Conservation (phyloP, 2,797 vertebrate genomes). For the Xenentodon cancila region DNA sequence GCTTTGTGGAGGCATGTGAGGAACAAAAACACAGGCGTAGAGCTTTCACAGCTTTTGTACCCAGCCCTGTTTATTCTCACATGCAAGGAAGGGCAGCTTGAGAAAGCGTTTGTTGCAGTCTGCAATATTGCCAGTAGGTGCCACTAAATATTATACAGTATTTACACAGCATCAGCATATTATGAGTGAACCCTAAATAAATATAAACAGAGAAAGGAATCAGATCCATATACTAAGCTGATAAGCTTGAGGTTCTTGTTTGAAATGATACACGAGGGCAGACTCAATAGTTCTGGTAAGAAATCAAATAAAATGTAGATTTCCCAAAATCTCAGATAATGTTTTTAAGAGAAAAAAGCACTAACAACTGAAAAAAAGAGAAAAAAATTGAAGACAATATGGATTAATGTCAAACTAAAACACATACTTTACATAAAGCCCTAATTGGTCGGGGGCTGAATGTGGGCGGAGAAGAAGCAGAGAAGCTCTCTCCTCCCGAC, state of each 20-base stretch:
- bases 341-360: neutral
- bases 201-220: neutral
- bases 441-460: neutral
- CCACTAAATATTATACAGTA: neutral
- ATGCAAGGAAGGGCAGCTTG: neutral
- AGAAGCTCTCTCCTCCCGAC: neutral
- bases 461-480: neutral
- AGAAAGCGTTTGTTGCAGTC: neutral
- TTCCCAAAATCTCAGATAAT: slow-evolving; percentile 10
- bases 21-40: neutral
- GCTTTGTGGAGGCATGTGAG: neutral
- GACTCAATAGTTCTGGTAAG: slow-evolving; percentile 4
- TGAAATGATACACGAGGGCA: neutral
- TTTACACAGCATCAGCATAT: neutral
- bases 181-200: neutral
- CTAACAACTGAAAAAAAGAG: too few relatives aligned
- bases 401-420: too few relatives aligned
- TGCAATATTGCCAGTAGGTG: slow-evolving; percentile 10
- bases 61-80: too few relatives aligned
- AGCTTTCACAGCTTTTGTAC: neutral
- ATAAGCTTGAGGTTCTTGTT: neutral
- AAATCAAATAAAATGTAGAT: slow-evolving; percentile 1
- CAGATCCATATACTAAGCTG: neutral
- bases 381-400: neutral
- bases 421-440: neutral